Base-by-base conservation (phyloP, 2,888 invertebrate genomes). In the Caenorhabditis imperialis region DNA sequence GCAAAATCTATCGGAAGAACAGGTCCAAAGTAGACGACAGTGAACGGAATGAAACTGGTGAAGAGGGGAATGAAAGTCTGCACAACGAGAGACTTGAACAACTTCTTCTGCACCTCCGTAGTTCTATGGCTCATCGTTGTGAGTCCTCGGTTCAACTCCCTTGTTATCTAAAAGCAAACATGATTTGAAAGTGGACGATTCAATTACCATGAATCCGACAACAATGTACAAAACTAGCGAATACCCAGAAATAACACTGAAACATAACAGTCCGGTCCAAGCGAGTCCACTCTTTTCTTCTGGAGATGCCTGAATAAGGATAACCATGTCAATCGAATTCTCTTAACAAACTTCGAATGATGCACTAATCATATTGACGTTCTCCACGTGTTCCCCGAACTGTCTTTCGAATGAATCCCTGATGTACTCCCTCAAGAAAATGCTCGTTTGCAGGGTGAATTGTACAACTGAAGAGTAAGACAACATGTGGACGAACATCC, bases 31-130 rank as follows among this genome's bases (percentile, higher is more conserved):
- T 33, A 42, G 6, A n/a, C 30, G 2, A 51, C 6, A 0, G 23
- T 40, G 27, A 37, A 61, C 12, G 51, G 50, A 14, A 18, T 12
- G 33, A 60, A 61, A 27, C 51, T 61, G 42, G 30, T 51, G 42
- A 20, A 51, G 23, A 44, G 27, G 5, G 55, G 55, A 22, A 50
- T 37, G 5, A n/a, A n/a, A 3, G 61, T 42, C 16, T 51, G 50
- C 3, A 61, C 22, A 1, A 16, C 7, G 8, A 61, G 20, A n/a
- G 42, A 42, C 47, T 14, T 20, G 14, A 61, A 42, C 12, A 61
- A 14, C 22, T 27, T 27, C 33, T 38, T 42, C 7, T 61, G 61
- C 50, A 61, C 30, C 25, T 61, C 22, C 22, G 27, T 50, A 0
- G 61, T 61, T 42, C 30, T 40, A 4, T 42, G 40, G 16, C 61